phyloP scores from a whole-genome alignment of 2,797 vertebrate genomes.

The Phalloptychus januarius region DNA sequence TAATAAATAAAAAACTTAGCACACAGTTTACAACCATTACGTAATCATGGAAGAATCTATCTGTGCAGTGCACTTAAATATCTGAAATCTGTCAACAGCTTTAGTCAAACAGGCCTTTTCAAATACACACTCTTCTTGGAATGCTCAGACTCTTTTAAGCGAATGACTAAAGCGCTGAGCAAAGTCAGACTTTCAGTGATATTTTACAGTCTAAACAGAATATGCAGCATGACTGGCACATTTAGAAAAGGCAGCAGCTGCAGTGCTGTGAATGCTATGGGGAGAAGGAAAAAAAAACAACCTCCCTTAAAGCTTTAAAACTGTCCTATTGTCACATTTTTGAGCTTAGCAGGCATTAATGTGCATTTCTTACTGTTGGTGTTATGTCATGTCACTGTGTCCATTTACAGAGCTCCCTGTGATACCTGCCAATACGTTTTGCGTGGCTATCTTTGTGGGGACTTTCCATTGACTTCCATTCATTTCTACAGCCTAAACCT shows the following conservation, averaged over 20 bases:
- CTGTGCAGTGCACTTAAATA: neutral
- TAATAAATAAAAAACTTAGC: too few species aligned
- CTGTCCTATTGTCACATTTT: neutral
- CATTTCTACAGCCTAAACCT: too few species aligned
- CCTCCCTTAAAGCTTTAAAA: neutral
- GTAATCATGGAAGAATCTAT: neutral
- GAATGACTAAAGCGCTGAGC: neutral
- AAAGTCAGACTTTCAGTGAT: neutral
- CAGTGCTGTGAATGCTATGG: neutral
- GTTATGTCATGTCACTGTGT: constrained; percentile 3
- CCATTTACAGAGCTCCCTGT: neutral
- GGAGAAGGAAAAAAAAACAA: neutral
- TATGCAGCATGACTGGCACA: neutral
- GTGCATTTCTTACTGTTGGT: neutral
- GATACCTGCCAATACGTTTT: neutral
- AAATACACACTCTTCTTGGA: neutral
- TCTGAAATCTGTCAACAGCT: neutral
- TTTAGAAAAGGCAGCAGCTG: constrained; percentile 6
- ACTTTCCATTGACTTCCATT: too few species aligned
- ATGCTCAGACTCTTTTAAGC: neutral
- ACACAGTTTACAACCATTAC: neutral
- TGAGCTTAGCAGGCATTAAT: neutral
- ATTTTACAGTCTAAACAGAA: neutral
- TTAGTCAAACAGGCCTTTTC: neutral
- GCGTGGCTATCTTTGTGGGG: too few species aligned